Evolutionary conservation across 2,113 vertebrate species (phyloP).

Genomic region (Esox niger): DNA sequence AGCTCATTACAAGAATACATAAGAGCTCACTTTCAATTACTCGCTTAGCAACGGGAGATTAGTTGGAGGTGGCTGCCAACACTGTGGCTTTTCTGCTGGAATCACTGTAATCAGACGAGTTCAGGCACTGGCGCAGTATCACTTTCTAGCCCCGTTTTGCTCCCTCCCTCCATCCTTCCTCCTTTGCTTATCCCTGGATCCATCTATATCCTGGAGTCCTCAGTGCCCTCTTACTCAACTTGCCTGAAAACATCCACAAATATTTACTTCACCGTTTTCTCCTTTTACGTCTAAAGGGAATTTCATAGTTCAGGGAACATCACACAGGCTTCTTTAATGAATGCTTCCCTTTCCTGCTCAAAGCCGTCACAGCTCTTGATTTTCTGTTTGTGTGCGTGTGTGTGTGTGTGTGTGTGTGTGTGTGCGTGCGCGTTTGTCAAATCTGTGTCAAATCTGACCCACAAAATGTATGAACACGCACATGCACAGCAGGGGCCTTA

Average conservation of each 20-base stretch:
- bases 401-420: not conserved
- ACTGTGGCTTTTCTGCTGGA: conserved; percentile 57
- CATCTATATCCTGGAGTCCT: conserved; percentile 39
- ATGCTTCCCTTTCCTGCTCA: conserved; percentile 26
- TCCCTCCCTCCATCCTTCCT: conserved; percentile 5
- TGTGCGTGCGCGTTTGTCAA: conserved; percentile 4
- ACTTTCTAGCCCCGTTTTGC: conserved; percentile 28
- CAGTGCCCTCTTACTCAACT: conserved; percentile 36
- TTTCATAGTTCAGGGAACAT: conserved; percentile 55
- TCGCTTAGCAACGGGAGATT: conserved; percentile 73
- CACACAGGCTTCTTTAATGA: conserved; percentile 36
- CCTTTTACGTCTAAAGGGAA: conserved; percentile 38
- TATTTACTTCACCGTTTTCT: conserved; percentile 43
- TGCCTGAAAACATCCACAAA: conserved; percentile 51
- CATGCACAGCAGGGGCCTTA: conserved; percentile 7
- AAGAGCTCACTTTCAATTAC: conserved; percentile 86
- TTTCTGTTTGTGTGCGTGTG: conserved; percentile 7
- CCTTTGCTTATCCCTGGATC: conserved; percentile 30
- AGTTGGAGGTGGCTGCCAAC: conserved; percentile 72
- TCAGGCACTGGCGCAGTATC: conserved; percentile 44
- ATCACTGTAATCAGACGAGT: conserved; percentile 72
- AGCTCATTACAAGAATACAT: conserved; percentile 84
- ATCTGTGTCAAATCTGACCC: not conserved
- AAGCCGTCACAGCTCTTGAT: conserved; percentile 11
- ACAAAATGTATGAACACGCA: conserved; percentile 3